Evolutionary conservation across 2,113 vertebrate genomes (phyloP).

Genomic region (Pedionomus torquatus): DNA sequence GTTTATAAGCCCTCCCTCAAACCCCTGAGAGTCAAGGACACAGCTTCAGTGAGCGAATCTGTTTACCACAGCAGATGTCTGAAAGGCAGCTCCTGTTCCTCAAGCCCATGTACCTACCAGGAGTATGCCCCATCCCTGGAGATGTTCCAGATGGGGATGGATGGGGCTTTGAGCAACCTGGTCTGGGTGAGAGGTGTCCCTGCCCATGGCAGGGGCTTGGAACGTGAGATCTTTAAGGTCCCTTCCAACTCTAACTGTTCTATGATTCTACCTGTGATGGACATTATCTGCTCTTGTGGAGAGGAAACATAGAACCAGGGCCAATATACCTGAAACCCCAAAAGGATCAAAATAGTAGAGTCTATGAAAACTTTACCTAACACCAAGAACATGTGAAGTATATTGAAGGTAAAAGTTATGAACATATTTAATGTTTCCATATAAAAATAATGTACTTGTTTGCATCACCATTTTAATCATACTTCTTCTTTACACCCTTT

Average conservation of each 20-base stretch:
- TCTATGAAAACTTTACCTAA: not conserved
- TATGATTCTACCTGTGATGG: too few relatives aligned
- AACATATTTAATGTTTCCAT: not conserved
- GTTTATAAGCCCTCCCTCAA: not conserved
- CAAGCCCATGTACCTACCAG: not conserved
- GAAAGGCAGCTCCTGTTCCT: not conserved
- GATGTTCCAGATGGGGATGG: too few relatives aligned
- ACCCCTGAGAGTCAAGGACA: not conserved
- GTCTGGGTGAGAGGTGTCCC: too few relatives aligned
- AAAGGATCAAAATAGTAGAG: not conserved
- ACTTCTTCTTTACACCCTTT: conserved; percentile 1
- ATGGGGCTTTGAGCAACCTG: too few relatives aligned
- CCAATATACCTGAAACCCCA: not conserved
- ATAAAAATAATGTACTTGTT: not conserved
- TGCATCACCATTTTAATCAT: not conserved
- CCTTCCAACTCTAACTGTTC: too few relatives aligned
- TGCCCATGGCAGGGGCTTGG: too few relatives aligned
- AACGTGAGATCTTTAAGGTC: too few relatives aligned
- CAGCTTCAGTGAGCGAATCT: not conserved
- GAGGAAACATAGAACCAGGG: not conserved
- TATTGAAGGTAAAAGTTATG: not conserved
- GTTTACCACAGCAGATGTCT: not conserved
- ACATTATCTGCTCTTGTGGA: not conserved
- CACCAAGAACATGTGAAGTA: not conserved
- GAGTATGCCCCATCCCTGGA: not conserved